phyloP scores from a whole-genome alignment of 2,113 vertebrate genomes.

The Poeciliopsis turrubarensis region DNA sequence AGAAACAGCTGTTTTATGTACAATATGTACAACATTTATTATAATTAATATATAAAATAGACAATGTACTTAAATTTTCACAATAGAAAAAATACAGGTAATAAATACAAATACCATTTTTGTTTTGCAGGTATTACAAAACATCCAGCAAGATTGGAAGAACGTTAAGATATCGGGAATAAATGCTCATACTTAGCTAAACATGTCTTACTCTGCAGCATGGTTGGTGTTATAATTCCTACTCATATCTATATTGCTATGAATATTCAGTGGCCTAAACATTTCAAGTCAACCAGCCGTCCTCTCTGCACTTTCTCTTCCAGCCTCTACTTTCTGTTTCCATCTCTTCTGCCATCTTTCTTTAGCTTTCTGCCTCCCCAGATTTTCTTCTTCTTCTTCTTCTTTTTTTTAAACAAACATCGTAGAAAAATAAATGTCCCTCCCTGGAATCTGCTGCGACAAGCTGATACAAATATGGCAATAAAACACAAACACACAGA shows the following conservation, averaged over 20 bases:
- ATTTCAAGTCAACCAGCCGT: conserved; percentile 64
- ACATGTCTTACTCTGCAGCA: conserved; percentile 63
- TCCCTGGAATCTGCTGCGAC: conserved; percentile 73
- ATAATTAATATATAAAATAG: conserved; percentile 87
- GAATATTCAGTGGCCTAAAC: conserved; percentile 62
- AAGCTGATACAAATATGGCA: conserved; percentile 73
- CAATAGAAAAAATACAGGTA: conserved; percentile 87
- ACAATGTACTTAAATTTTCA: conserved; percentile 84
- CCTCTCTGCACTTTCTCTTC: conserved; percentile 47
- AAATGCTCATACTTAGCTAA: conserved; percentile 79
- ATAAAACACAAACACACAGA: conserved; percentile 39
- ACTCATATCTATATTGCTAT: conserved; percentile 70
- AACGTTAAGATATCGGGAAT: conserved; percentile 78
- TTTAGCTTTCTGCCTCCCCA: conserved; percentile 4
- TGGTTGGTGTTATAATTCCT: conserved; percentile 63
- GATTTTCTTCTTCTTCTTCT: conserved; percentile 21
- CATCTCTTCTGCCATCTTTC: conserved; percentile 26
- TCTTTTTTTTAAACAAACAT: conserved; percentile 62
- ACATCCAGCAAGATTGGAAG: conserved; percentile 82
- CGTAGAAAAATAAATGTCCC: conserved; percentile 80
- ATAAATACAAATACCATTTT: conserved; percentile 85
- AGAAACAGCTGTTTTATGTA: conserved; percentile 73
- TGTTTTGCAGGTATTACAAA: conserved; percentile 82
- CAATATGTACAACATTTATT: conserved; percentile 89
- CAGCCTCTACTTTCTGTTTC: conserved; percentile 58